Conservation (phyloP, 2,113 vertebrate genomes). For the Brachyistius frenatus region DNA sequence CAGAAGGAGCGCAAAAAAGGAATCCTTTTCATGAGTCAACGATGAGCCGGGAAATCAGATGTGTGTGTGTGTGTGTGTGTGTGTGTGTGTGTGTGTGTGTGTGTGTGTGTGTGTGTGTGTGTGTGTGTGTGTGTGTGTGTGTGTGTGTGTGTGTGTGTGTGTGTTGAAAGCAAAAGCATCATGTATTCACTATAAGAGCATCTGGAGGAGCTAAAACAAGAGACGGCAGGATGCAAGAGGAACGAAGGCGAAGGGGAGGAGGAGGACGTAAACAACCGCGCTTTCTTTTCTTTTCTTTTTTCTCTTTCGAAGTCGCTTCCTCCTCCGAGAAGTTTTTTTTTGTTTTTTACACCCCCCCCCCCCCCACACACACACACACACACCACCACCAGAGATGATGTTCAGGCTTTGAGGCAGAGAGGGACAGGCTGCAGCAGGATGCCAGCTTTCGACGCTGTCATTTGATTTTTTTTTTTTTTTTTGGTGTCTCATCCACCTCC, state of each 20-base stretch:
- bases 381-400: constrained; percentile 9
- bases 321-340: constrained; percentile 27
- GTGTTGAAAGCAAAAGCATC: constrained; percentile 13
- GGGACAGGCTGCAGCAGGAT: constrained; percentile 43
- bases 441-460: constrained; percentile 20
- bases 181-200: constrained; percentile 47
- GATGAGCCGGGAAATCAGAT: constrained; percentile 34
- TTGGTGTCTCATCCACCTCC: not conserved
- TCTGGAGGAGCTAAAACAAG: constrained; percentile 43
- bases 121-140: too few species aligned
- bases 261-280: constrained; percentile 34
- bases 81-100: too few species aligned
- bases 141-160: not conserved
- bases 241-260: constrained; percentile 15
- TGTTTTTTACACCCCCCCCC: too few species aligned
- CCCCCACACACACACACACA: too few species aligned
- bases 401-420: constrained; percentile 45
- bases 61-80: not conserved
- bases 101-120: not conserved
- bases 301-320: constrained; percentile 47
- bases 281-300: constrained; percentile 30
- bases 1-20: not conserved
- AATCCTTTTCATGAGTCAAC: constrained; percentile 32
- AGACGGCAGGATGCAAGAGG: constrained; percentile 3
- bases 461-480: not conserved